Evolutionary conservation across 2,888 invertebrate species (phyloP).

Genomic region (Notodonta ziczac): DNA sequence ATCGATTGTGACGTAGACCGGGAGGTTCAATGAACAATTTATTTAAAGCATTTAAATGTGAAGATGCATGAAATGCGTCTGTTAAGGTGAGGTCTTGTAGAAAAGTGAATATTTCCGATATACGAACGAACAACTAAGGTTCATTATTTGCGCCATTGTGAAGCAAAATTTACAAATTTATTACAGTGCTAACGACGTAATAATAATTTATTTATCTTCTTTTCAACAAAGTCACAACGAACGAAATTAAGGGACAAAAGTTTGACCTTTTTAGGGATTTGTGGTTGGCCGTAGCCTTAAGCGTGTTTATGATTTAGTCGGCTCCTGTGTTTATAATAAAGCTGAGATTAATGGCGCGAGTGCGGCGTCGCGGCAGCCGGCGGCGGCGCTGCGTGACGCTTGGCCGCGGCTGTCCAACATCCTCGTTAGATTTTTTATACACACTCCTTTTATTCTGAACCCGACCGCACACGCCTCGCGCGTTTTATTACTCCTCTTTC

Average conservation of each 20-base stretch:
- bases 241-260: not conserved
- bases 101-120: not conserved
- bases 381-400: slow-evolving; percentile 19
- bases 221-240: no score
- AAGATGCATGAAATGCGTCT: not conserved
- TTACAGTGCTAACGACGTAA: no score
- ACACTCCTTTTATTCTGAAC: slow-evolving; percentile 67
- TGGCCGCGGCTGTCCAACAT: slow-evolving; percentile 53
- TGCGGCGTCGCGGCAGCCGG: slow-evolving; percentile 35
- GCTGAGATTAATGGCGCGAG: slow-evolving; percentile 71
- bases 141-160: no score
- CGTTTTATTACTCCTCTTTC: slow-evolving; percentile 69
- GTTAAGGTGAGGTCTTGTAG: not conserved
- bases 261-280: not conserved
- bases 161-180: no score
- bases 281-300: slow-evolving; percentile 45
- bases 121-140: no score
- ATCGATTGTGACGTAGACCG: slow-evolving; percentile 14
- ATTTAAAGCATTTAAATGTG: slow-evolving; percentile 49
- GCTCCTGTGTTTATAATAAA: slow-evolving; percentile 79
- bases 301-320: slow-evolving; percentile 76
- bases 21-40: slow-evolving; percentile 49
- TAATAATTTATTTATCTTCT: no score
- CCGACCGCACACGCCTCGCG: slow-evolving; percentile 62
- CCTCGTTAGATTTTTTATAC: slow-evolving; percentile 69